These are phyloP conservation scores for Agrilus biguttatus DNA, from an alignment of 2,888 invertebrate species.

Conservation along the genomic window DNA sequence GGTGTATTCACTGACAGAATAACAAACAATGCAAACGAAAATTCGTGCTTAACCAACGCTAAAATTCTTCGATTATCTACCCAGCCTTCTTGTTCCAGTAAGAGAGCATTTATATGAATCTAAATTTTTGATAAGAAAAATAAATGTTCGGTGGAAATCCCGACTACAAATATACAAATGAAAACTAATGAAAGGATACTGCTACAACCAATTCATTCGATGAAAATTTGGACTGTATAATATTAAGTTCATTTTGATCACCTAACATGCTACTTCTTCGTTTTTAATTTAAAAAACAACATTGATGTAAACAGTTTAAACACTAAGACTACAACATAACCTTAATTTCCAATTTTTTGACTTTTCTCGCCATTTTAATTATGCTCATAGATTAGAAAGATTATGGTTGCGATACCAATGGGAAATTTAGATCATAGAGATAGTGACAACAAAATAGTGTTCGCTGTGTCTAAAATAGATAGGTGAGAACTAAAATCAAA, in stretches of 20 bases:
- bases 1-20: conserved; percentile 45
- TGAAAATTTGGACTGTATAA: conserved; percentile 42
- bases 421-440: no score
- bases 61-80: conserved; percentile 38
- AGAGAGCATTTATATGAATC: conserved; percentile 29
- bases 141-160: not conserved
- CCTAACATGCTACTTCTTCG: not conserved
- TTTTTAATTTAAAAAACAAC: not conserved
- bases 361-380: no score
- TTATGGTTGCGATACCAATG: no score
- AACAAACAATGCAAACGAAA: conserved; percentile 40
- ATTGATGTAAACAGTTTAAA: not conserved
- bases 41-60: conserved; percentile 42
- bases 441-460: no score
- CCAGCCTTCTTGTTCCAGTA: conserved; percentile 31
- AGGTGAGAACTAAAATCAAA: no score
- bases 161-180: conserved; percentile 1
- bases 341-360: no score
- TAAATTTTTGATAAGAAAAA: conserved; percentile 17
- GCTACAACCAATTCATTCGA: conserved; percentile 39
- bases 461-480: no score
- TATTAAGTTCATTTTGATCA: conserved; percentile 27
- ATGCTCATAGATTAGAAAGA: no score
- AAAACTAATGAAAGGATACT: conserved; percentile 35
- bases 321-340: no score